These are phyloP conservation scores for Channa argus DNA, from an alignment of 2,113 vertebrate genomes.

Conservation along the genomic window DNA sequence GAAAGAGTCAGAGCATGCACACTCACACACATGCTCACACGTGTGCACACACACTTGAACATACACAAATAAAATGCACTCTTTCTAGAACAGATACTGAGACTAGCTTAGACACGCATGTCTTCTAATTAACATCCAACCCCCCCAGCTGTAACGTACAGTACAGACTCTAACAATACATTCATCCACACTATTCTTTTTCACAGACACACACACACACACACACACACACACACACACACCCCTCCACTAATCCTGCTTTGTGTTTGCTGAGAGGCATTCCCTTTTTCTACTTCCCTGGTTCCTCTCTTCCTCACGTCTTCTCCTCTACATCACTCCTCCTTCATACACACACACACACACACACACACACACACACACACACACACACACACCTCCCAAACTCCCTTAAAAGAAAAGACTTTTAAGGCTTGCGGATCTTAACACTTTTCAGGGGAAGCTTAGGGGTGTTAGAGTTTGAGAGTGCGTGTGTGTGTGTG, in stretches of 20 bases:
- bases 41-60: neutral
- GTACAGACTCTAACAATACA: conserved; percentile 65
- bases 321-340: conserved; percentile 41
- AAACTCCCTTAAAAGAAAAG: conserved; percentile 69
- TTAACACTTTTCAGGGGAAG: conserved; percentile 62
- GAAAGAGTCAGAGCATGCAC: conserved; percentile 60
- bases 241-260: conserved; percentile 61
- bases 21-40: neutral
- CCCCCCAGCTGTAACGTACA: conserved; percentile 62
- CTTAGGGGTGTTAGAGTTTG: conserved; percentile 51
- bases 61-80: neutral
- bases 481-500: conserved; percentile 2
- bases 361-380: conserved; percentile 20
- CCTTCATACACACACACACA: neutral
- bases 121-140: conserved; percentile 72
- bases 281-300: conserved; percentile 37
- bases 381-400: conserved; percentile 20
- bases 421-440: conserved; percentile 71
- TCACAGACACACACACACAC: neutral
- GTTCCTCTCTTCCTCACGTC: conserved; percentile 25
- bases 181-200: conserved; percentile 28
- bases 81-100: conserved; percentile 14
- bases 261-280: conserved; percentile 71
- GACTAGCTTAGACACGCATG: conserved; percentile 59
- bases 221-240: conserved; percentile 42